These are phyloP conservation scores for Macheiramphus alcinus DNA, from an alignment of 2,113 vertebrate genomes.

Conservation along the genomic window DNA sequence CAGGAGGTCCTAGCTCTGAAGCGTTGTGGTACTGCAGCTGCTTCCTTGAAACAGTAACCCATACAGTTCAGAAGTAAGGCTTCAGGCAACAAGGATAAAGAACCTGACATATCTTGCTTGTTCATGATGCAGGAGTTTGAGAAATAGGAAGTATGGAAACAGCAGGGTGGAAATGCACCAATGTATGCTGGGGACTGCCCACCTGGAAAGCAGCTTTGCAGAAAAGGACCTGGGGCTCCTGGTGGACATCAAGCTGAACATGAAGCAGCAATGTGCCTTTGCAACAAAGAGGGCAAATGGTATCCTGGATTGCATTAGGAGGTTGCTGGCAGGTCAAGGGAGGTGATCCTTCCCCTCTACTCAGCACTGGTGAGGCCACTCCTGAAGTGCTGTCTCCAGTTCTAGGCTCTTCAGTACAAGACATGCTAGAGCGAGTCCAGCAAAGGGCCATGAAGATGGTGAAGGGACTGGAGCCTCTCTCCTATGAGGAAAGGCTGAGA, in stretches of 20 bases:
- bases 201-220: neutral
- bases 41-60: neutral
- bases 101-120: neutral
- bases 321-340: neutral
- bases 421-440: neutral
- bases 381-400: neutral
- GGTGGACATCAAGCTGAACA: neutral
- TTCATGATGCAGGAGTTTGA: neutral
- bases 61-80: neutral
- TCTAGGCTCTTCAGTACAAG: neutral
- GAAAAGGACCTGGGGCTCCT: neutral
- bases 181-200: neutral
- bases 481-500: neutral
- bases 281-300: neutral
- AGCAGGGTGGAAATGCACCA: neutral
- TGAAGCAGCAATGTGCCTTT: neutral
- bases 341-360: neutral
- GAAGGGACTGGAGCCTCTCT: neutral
- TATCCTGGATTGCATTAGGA: neutral
- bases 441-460: neutral
- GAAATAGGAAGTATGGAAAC: neutral
- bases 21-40: neutral
- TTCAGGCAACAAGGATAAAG: neutral
- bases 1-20: neutral
- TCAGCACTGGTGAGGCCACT: neutral